phyloP scores from a whole-genome alignment of 2,797 vertebrate genomes.

The Takifugu ocellatus region DNA sequence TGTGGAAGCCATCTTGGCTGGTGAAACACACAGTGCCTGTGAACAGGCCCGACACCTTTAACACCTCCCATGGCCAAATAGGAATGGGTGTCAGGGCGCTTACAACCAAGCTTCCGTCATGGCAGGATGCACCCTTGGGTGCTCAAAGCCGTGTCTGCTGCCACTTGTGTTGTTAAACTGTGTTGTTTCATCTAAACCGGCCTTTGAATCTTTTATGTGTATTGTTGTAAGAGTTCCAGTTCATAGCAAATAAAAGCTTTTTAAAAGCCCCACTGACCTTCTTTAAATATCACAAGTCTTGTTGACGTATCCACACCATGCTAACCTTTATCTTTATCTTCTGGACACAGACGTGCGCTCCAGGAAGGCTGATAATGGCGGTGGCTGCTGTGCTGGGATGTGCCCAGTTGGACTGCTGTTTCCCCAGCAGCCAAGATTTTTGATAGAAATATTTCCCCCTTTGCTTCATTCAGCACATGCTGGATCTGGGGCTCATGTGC shows the following conservation, averaged over 20 bases:
- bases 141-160: conserved; percentile 49
- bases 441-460: conserved; percentile 56
- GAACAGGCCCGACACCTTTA: conserved; percentile 82
- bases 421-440: conserved; percentile 53
- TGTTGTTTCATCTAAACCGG: conserved; percentile 16
- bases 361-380: conserved; percentile 60
- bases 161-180: conserved; percentile 29
- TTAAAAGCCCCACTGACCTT: not conserved
- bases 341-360: conserved; percentile 3
- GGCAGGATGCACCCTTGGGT: conserved; percentile 56
- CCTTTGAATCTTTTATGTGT: conserved; percentile 4
- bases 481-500: conserved; percentile 48
- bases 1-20: conserved; percentile 80
- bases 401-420: conserved; percentile 61
- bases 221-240: conserved; percentile 19
- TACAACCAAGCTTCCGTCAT: conserved; percentile 69
- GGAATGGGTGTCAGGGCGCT: conserved; percentile 77
- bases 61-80: conserved; percentile 78
- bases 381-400: conserved; percentile 61
- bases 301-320: conserved; percentile 45
- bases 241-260: too few relatives aligned
- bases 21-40: conserved; percentile 82
- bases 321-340: conserved; percentile 49
- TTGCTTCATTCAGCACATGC: conserved; percentile 59
- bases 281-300: conserved; percentile 25